A percentile compares a stretch with the other conserved stretches of the same genome.
Evolutionary conservation across 2,797 vertebrate genomes (phyloP).

Genomic region (Hypotaenidia okinawae): DNA sequence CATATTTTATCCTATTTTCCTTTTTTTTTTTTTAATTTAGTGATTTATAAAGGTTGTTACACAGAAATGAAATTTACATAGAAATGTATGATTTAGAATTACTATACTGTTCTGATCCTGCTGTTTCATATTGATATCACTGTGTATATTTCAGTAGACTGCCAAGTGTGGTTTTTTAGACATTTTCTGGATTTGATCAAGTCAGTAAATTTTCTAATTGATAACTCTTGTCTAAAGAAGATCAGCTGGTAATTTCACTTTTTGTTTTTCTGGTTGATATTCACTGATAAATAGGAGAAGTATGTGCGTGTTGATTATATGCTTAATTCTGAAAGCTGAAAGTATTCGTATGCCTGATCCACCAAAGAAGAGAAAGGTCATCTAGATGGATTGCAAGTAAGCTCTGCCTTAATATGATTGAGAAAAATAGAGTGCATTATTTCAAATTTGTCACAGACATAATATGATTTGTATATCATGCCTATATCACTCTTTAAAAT

Average conservation of each 20-base stretch:
- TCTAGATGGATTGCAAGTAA: not conserved
- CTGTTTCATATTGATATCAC: constrained; percentile 46
- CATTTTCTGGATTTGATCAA: constrained; percentile 23
- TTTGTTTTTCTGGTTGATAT: not conserved
- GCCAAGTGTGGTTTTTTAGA: constrained; percentile 1
- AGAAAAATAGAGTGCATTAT: constrained; percentile 21
- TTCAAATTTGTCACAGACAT: constrained; percentile 27
- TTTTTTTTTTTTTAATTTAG: not conserved
- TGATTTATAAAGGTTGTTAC: constrained; percentile 16
- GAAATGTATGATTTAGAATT: constrained; percentile 22
- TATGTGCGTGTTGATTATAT: not conserved
- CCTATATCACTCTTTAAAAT: constrained; percentile 15
- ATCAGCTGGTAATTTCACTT: not conserved
- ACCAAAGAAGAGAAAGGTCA: constrained; percentile 1
- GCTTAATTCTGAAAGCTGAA: not conserved
- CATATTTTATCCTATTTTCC: not conserved
- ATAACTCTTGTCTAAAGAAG: not conserved
- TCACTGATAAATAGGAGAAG: not conserved
- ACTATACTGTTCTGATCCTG: not conserved
- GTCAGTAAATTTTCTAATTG: not conserved
- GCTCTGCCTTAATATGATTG: constrained; percentile 24
- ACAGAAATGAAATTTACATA: constrained; percentile 48
- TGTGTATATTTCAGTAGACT: constrained; percentile 24
- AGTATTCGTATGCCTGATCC: not conserved
- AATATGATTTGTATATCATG: constrained; percentile 36